Evolutionary conservation across 2,888 invertebrate species (phyloP).

Genomic region (Yponomeuta plumbellus): DNA sequence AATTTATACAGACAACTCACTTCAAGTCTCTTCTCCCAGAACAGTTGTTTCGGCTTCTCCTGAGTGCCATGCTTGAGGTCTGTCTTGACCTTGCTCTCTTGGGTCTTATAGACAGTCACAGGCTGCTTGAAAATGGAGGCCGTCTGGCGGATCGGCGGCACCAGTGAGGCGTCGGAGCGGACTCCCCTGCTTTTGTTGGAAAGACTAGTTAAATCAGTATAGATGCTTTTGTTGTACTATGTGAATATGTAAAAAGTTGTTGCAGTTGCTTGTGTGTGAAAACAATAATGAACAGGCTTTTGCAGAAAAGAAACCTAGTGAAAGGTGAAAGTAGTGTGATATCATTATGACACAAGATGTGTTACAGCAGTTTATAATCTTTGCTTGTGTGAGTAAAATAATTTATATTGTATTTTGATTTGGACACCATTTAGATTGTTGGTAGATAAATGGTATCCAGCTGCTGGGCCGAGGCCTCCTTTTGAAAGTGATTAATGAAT

Average conservation of each 20-base stretch:
- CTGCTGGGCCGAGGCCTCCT: too few species aligned
- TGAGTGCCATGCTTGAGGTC: conserved; percentile 95
- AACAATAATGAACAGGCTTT: background rate
- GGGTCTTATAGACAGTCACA: conserved; percentile 95
- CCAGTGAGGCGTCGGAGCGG: conserved; percentile 91
- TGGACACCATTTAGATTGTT: too few species aligned
- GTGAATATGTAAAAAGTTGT: background rate
- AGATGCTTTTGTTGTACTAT: too few species aligned
- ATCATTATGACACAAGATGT: background rate
- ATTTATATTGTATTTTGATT: too few species aligned
- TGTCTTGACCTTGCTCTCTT: conserved; percentile 91
- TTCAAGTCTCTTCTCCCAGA: conserved; percentile 88
- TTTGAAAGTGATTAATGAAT: too few species aligned
- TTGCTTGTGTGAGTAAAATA: too few species aligned
- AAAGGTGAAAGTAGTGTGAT: background rate
- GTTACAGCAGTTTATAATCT: too few species aligned
- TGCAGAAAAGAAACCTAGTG: background rate
- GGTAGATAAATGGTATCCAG: too few species aligned
- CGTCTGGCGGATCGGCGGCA: conserved; percentile 97
- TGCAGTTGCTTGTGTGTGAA: background rate
- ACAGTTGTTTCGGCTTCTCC: conserved; percentile 93
- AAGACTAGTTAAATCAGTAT: background rate
- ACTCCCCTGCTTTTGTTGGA: conserved; percentile 77
- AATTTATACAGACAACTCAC: conserved; percentile 29
- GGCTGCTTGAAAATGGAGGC: conserved; percentile 99